Base-by-base conservation (phyloP, 2,113 vertebrate species). In the Ammodytes dubius region DNA sequence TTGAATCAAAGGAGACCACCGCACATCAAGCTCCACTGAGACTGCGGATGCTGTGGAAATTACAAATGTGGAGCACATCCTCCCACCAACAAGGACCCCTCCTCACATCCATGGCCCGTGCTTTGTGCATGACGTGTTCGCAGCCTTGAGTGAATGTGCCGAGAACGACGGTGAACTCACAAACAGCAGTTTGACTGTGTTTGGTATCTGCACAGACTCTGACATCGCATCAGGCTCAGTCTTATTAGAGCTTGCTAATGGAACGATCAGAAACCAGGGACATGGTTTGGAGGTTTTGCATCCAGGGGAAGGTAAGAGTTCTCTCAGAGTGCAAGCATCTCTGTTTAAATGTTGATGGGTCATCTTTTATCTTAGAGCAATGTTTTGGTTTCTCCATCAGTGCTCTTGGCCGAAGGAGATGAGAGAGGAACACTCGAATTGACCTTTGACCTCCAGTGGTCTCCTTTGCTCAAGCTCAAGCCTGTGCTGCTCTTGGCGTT, bases 401-500 rank as follows among this genome's bases (percentile, higher is more conserved):
- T 86, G 68, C 61, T 70, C 5, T 61, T 87, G 58, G 79, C 74
- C 40, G 88, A 81, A 11, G 89, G 90, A 40, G 82, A 78, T 0
- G 81, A 91, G 35, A 80, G 37, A 15, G 85, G 69, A 65, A 47
- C 19, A 0, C 53, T 94, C 1, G 57, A 0, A 6, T 35, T 95
- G 70, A 89, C 85, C 72, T 86, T 95, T 82, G 85, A 89, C 84
- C 64, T 93, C 75, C 81, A 77, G 11, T 69, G 19, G 59, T 82
- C 89, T 27, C 79, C 71, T 27, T 77, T 82, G 27, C 79, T 73
- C 13, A 65, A 47, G 59, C 50, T 40, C 5, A 87, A 74, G 5
- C 86, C 90, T 1, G 69, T 92, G 40, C 75, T 94, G 81, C 74
- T 95, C 35, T 63, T 96, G 74, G 87, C 57, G 1, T 85, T 90